Percentiles rank a stretch among this genome's conserved stretches.
These are phyloP conservation scores for Micromussa lordhowensis DNA, from an alignment of 92 coral and sea anemone genomes.

Conservation along the genomic window DNA sequence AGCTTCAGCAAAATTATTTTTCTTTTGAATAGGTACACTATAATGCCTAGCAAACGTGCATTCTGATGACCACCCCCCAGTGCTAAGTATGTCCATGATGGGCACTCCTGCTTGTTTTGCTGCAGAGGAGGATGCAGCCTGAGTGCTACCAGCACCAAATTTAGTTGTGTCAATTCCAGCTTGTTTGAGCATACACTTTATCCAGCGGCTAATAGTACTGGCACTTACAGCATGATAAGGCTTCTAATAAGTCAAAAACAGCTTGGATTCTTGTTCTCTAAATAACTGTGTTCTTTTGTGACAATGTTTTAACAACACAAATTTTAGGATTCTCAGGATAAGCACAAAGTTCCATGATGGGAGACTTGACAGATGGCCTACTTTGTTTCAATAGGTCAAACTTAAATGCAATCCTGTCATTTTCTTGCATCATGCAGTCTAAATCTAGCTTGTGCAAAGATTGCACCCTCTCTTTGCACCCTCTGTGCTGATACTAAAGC, in stretches of 20 bases:
- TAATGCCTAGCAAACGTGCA: constrained; percentile 41
- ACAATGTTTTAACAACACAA: neutral
- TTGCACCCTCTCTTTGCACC: no score
- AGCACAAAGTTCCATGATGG: neutral
- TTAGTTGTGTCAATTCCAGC: constrained; percentile 34
- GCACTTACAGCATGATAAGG: constrained; percentile 41
- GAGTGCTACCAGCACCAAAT: neutral
- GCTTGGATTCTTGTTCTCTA: constrained; percentile 32
- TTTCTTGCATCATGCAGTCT: neutral
- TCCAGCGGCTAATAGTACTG: constrained; percentile 47
- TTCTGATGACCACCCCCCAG: constrained; percentile 52
- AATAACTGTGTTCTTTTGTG: constrained; percentile 25
- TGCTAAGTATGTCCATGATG: constrained; percentile 22
- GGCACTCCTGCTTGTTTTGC: constrained; percentile 55
- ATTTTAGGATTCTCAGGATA: no score
- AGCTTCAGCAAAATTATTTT: constrained; percentile 23
- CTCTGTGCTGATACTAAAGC: no score
- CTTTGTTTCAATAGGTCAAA: constrained; percentile 26
- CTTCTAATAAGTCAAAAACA: constrained; percentile 33
- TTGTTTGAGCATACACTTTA: constrained; percentile 17
- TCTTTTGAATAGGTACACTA: constrained; percentile 12
- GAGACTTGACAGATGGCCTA: constrained; percentile 51
- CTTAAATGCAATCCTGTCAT: no score
- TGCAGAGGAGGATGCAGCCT: constrained; percentile 56
- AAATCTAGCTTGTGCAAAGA: constrained; percentile 5